Conservation (phyloP, 2,797 vertebrate species). For the Hemitrygon akajei region DNA sequence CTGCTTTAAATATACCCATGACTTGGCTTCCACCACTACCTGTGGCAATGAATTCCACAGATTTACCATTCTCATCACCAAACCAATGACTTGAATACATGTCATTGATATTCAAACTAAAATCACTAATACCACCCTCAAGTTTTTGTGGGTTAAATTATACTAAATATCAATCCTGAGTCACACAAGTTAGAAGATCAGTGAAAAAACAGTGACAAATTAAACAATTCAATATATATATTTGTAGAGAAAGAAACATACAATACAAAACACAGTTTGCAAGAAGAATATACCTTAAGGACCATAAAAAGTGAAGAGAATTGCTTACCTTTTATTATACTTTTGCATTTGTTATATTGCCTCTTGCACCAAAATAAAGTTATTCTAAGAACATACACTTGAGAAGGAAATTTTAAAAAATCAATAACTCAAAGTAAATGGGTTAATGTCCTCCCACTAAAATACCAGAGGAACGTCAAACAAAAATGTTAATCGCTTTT, state of each 20-base stretch:
- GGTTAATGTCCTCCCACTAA: not conserved
- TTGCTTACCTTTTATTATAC: not conserved
- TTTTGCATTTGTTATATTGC: not conserved
- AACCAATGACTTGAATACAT: not conserved
- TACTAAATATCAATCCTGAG: not conserved
- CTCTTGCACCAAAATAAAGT: not conserved
- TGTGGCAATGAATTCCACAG: too few species aligned
- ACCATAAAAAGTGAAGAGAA: not conserved
- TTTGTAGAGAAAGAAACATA: not conserved
- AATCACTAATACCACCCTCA: not conserved
- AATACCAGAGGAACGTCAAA: slow-evolving; percentile 1
- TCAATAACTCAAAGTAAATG: not conserved
- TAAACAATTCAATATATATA: not conserved
- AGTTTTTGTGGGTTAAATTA: not conserved
- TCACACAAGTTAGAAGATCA: not conserved
- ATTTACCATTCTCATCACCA: too few species aligned
- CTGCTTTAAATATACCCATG: too few species aligned
- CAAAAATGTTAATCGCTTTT: slow-evolving; percentile 1
- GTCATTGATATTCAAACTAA: too few species aligned
- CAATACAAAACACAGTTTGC: not conserved
- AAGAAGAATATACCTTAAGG: not conserved
- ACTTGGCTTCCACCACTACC: too few species aligned
- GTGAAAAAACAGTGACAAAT: not conserved
- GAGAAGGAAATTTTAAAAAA: not conserved
- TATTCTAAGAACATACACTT: not conserved